Percentiles rank a stretch among this genome's conserved stretches.
These are phyloP conservation scores for Benthosema pterotum DNA, from an alignment of 2,797 vertebrate species.

Conservation along the genomic window DNA sequence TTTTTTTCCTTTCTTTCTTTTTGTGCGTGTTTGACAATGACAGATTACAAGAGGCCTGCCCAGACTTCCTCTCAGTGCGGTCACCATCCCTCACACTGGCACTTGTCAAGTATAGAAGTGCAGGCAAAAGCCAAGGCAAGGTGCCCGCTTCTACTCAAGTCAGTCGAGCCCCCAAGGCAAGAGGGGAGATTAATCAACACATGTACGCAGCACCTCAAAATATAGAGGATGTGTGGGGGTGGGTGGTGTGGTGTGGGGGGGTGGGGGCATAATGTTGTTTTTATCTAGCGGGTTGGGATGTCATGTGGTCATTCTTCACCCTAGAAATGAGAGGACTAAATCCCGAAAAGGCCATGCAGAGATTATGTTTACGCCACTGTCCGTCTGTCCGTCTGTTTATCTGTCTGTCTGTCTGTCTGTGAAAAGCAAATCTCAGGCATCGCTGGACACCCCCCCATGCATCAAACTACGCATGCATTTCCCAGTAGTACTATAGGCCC, in stretches of 20 bases:
- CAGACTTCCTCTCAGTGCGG: conserved; percentile 43
- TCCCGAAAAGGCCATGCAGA: too few relatives aligned
- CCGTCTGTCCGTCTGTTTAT: too few relatives aligned
- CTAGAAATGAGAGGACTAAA: conserved; percentile 1
- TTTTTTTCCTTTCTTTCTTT: too few relatives aligned
- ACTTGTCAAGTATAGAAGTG: conserved; percentile 64
- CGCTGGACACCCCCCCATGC: too few relatives aligned
- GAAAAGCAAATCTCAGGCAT: too few relatives aligned
- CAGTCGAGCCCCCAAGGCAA: conserved; percentile 28
- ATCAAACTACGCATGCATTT: too few relatives aligned
- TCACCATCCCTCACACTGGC: conserved; percentile 66
- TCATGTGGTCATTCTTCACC: not conserved
- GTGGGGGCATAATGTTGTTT: not conserved
- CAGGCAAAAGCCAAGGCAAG: conserved; percentile 10
- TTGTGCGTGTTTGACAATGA: conserved; percentile 60
- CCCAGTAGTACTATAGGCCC: too few relatives aligned
- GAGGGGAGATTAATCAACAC: conserved; percentile 53
- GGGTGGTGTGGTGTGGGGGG: too few relatives aligned
- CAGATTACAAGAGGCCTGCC: conserved; percentile 65
- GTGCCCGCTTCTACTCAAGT: conserved; percentile 13
- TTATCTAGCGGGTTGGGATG: not conserved
- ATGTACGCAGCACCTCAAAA: conserved; percentile 5
- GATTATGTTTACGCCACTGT: too few relatives aligned
- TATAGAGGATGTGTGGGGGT: too few relatives aligned
- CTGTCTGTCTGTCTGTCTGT: too few relatives aligned